A percentile compares a stretch with the other conserved stretches of the same genome.
These are phyloP conservation scores for Nothoprocta perdicaria DNA, from an alignment of 2,113 vertebrate species.

Conservation along the genomic window DNA sequence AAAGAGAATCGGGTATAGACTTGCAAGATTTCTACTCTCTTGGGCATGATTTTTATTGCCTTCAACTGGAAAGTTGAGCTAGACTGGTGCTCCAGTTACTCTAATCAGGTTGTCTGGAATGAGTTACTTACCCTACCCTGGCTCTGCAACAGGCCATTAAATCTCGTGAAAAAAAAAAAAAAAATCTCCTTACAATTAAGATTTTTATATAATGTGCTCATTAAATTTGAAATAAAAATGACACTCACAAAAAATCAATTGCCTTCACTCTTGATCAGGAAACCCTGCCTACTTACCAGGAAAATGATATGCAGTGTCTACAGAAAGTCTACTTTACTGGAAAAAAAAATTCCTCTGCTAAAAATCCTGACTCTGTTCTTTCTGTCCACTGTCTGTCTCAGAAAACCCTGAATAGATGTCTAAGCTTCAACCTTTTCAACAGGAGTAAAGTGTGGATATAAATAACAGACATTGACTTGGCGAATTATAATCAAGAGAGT, in stretches of 20 bases:
- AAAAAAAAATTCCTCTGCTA: not conserved
- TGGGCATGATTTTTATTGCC: not conserved
- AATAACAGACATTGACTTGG: slow-evolving; percentile 54
- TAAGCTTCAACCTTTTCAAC: slow-evolving; percentile 25
- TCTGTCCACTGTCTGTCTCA: not conserved
- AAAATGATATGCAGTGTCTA: not conserved
- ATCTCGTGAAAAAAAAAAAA: not conserved
- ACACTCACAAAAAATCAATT: not conserved
- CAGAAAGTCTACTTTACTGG: not conserved
- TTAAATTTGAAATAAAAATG: not conserved
- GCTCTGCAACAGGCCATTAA: not conserved
- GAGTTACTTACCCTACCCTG: not conserved
- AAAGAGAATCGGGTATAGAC: not conserved
- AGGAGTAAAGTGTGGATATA: slow-evolving; percentile 37
- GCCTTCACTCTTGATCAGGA: not conserved
- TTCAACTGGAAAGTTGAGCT: not conserved
- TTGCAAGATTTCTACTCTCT: not conserved
- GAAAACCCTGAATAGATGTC: slow-evolving; percentile 19
- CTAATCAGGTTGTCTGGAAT: not conserved
- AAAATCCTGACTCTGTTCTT: not conserved
- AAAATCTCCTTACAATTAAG: not conserved
- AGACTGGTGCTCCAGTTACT: not conserved
- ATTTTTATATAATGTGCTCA: not conserved
- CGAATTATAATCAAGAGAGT: slow-evolving; percentile 48
- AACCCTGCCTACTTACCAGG: not conserved